Conservation (phyloP, 2,888 invertebrate species). For the Scaptomyza reducta region DNA sequence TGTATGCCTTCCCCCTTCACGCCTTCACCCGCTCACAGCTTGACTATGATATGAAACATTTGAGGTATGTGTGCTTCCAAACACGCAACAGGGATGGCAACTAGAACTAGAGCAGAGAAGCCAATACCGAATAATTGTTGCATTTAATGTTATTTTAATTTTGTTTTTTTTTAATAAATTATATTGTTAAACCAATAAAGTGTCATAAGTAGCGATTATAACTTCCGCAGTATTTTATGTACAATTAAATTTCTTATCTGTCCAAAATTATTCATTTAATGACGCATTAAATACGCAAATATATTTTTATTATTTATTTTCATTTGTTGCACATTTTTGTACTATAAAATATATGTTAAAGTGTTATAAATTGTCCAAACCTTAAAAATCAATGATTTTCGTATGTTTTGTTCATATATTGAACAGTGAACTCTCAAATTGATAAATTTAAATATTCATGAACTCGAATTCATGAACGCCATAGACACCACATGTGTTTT, state of each 20-base stretch:
- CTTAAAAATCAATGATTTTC: no score
- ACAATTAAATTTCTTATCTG: background rate
- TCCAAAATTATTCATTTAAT: background rate
- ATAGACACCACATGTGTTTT: background rate
- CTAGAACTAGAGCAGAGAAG: background rate
- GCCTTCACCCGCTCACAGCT: slow-evolving; percentile 3
- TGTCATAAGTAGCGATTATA: background rate
- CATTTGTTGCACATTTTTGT: background rate
- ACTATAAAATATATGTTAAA: no score
- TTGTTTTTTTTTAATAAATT: background rate
- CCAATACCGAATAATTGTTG: background rate
- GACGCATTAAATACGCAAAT: background rate
- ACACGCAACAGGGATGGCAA: slow-evolving; percentile 34
- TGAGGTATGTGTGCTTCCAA: slow-evolving; percentile 27
- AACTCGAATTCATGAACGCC: background rate
- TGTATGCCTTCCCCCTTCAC: background rate
- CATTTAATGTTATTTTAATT: background rate
- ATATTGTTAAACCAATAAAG: background rate
- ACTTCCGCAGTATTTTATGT: background rate
- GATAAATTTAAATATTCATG: background rate
- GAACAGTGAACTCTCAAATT: background rate
- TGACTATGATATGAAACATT: slow-evolving; percentile 54
- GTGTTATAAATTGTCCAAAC: no score
- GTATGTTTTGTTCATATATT: background rate
- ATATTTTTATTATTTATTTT: background rate